phyloP scores from a whole-genome alignment of 2,888 invertebrate species.

The Osmoderma eremita region DNA sequence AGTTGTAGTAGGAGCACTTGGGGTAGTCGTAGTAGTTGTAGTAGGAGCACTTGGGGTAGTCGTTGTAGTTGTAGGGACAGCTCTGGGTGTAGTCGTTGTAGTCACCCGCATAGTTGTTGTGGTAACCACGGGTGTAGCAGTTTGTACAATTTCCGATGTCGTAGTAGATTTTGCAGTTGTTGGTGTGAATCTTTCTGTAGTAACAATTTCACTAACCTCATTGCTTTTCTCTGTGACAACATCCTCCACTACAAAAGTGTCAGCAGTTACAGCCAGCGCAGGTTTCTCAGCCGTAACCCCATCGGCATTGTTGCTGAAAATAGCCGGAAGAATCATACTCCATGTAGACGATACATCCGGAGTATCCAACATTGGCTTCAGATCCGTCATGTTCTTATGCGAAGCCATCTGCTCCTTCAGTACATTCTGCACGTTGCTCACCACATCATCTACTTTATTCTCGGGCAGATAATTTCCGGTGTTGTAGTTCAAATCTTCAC shows the following conservation, averaged over 20 bases:
- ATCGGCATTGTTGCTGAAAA: constrained; percentile 71
- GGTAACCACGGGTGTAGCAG: neutral
- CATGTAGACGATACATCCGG: constrained; percentile 81
- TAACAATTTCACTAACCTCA: neutral
- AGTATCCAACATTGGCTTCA: constrained; percentile 70
- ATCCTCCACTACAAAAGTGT: constrained; percentile 58
- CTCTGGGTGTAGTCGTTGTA: constrained; percentile 9
- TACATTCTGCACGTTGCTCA: constrained; percentile 85
- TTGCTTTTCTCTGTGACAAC: constrained; percentile 41
- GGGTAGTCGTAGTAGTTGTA: neutral
- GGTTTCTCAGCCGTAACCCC: constrained; percentile 58
- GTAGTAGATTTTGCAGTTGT: constrained; percentile 8
- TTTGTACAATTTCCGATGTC: neutral
- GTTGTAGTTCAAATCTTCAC: constrained; percentile 69
- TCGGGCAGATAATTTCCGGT: constrained; percentile 65
- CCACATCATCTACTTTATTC: constrained; percentile 80
- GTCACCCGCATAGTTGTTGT: constrained; percentile 1
- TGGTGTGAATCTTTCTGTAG: neutral
- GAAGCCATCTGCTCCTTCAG: constrained; percentile 80
- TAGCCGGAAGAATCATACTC: constrained; percentile 84
- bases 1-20: constrained; percentile 5
- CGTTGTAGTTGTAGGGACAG: constrained; percentile 8
- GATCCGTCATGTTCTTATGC: constrained; percentile 64
- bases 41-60: constrained; percentile 5
- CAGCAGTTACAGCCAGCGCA: constrained; percentile 52